Evolutionary conservation across 53 echinoderm and acorn worm species (phyloP), one percentile per base, ranked within the genome.

Genomic region (Crossaster papposus): DNA sequence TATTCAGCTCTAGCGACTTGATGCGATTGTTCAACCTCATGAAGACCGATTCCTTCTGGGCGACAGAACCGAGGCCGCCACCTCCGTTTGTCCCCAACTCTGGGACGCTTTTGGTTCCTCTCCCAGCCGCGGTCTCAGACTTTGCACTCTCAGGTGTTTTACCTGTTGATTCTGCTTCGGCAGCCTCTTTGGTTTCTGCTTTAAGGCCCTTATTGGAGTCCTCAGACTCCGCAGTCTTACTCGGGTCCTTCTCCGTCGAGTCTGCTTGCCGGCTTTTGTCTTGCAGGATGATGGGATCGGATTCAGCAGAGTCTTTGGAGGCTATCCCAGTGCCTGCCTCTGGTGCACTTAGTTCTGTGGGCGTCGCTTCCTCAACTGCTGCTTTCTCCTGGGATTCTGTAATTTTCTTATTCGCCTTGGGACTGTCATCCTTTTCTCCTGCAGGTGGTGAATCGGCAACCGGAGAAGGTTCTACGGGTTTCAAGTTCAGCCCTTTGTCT

Each of bases 11-110:
- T 64, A 97, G 79, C 35, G 93, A 86, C 89, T 97, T 97, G 89
- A 97, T 97, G 15, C 98, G 94, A 90, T 97, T 97, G 65, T 97
- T 97, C 32, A 97, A 92, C 85, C 98, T 93, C 98, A 97, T 97
- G 70, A 97, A 94, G 10, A 97, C 94, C 3, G 98, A 95, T 34
- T 97, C 98, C 85, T 97, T 97, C 80, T 95, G 95, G 0, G 91
- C 72, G 13, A 80, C 30, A 52, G 88, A 88, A 4, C 76, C 68
- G 17, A 62, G 64, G 0, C 70, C 73, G 1, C 54, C 30, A 0
- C 51, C 37, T 51, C 89, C 89, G 51, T 80, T 88, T 17, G 72
- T 51, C 15, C 85, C 91, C 2, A 34, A 24, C 3, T 80, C 71
- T 1, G 64, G 81, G 75, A 74, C 6, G 51, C 30, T 37, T 55